These are phyloP conservation scores for Psammodynastes pulverulentus DNA, from an alignment of 2,113 vertebrate species.

Conservation along the genomic window DNA sequence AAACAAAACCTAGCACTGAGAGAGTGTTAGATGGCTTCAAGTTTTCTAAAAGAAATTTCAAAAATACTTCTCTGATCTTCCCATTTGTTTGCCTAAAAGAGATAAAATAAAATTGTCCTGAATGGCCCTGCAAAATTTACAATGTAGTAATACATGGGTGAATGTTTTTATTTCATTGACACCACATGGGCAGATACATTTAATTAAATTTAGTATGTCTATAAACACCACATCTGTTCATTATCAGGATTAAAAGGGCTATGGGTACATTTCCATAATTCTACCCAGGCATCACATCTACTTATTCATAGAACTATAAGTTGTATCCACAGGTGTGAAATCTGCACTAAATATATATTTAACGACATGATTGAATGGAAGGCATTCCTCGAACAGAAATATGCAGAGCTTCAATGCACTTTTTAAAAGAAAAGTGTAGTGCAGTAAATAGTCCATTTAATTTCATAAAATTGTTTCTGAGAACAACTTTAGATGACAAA, in stretches of 20 bases:
- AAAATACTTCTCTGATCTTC: neutral
- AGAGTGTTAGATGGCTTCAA: neutral
- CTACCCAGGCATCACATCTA: too few relatives aligned
- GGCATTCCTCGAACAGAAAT: neutral
- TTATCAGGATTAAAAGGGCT: neutral
- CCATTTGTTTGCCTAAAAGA: neutral
- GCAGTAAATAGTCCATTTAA: neutral
- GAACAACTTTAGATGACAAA: conserved; percentile 22
- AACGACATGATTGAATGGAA: neutral
- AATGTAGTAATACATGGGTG: neutral
- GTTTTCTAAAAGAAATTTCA: neutral
- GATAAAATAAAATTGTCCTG: neutral
- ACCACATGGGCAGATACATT: neutral
- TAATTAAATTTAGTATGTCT: neutral
- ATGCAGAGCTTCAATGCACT: neutral
- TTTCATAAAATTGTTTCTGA: conserved; percentile 7
- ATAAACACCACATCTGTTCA: neutral
- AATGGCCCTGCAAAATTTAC: neutral
- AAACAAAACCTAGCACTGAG: neutral
- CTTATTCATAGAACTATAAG: neutral
- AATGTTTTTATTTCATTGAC: neutral
- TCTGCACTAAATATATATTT: neutral
- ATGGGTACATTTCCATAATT: neutral
- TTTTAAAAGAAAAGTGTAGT: neutral
- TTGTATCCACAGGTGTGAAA: neutral